Evolutionary conservation across 2,888 invertebrate genomes (phyloP), one percentile per base, ranked within the genome.

Genomic region (Rhogogaster chlorosoma): DNA sequence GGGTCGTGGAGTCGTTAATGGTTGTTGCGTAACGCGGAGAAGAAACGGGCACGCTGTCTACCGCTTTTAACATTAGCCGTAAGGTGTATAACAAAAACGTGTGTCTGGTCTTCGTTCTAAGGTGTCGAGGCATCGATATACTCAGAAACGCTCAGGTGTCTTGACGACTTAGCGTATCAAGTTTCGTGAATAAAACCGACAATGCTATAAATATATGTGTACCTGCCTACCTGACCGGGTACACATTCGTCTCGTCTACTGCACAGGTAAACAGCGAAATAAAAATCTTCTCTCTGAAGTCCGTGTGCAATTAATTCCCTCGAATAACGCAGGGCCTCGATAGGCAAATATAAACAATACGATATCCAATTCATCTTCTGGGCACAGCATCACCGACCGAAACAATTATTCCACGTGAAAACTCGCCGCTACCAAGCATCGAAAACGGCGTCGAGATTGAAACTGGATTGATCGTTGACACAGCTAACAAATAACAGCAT

Each of bases 391-490:
- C 29, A 36, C 80, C 12, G 80, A 26, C 6, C n/a, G 80, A 36
- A 67, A 83, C 70, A 83, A 83, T 83, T 83, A 83, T 83, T 83
- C 67, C 67, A 67, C 9, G 83, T 10, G 6, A 67, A 83, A 83
- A 83, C 32, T 83, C 83, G 26, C 26, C 61, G 61, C 9, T 61
- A 26, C 22, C 45, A 18, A 45, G 45, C 49, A 26, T 32, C 57
- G 49, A 83, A 83, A 83, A 67, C 45, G 26, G 70, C 42, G 61
- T 29, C 45, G 83, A 45, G 67, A 83, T 83, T 83, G 83, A 83
- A 83, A 45, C 10, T 49, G 67, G 83, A 83, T 83, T 83, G 83
- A 64, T 83, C 83, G 83, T 83, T 83, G 83, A 83, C 83, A 83
- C 36, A 83, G 83, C 83, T 49, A 83, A 83, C 83, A 83, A 83